These are phyloP conservation scores for Chelon labrosus DNA, from an alignment of 2,797 vertebrate species.

Conservation along the genomic window DNA sequence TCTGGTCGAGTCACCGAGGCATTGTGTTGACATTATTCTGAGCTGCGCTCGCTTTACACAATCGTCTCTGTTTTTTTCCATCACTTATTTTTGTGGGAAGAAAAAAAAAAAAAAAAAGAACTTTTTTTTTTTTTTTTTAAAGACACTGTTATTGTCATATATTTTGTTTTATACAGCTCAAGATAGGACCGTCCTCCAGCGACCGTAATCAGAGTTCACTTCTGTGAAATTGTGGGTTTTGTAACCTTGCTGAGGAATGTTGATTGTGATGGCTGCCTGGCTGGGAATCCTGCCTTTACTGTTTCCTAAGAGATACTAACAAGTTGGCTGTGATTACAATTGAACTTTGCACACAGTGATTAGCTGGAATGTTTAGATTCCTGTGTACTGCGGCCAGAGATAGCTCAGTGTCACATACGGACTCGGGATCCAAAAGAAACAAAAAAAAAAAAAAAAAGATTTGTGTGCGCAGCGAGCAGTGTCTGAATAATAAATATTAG, in stretches of 20 bases:
- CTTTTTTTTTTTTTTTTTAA: neutral
- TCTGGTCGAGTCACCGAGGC: too few species aligned
- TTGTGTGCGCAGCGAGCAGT: neutral
- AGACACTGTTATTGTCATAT: constrained; percentile 49
- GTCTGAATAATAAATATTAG: neutral
- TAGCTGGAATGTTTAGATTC: constrained; percentile 83
- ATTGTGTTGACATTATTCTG: neutral
- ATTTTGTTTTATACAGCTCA: constrained; percentile 41
- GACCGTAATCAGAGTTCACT: constrained; percentile 57
- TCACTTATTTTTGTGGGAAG: neutral
- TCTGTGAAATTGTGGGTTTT: constrained; percentile 74
- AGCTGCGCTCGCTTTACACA: neutral
- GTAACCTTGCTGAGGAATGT: constrained; percentile 85
- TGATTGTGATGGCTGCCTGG: constrained; percentile 81
- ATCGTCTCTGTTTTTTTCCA: constrained; percentile 9
- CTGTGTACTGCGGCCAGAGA: constrained; percentile 69
- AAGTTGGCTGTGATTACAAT: constrained; percentile 75
- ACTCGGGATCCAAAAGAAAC: constrained; percentile 33
- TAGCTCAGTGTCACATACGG: constrained; percentile 71
- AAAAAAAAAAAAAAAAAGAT: neutral
- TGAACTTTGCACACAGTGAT: constrained; percentile 86
- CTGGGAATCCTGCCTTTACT: constrained; percentile 80
- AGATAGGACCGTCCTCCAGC: constrained; percentile 60
- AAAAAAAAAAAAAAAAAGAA: constrained; percentile 16
- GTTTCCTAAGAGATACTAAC: constrained; percentile 84